Base-by-base conservation (phyloP, 2,888 invertebrate genomes). In the Cecidostiba fungosa region DNA sequence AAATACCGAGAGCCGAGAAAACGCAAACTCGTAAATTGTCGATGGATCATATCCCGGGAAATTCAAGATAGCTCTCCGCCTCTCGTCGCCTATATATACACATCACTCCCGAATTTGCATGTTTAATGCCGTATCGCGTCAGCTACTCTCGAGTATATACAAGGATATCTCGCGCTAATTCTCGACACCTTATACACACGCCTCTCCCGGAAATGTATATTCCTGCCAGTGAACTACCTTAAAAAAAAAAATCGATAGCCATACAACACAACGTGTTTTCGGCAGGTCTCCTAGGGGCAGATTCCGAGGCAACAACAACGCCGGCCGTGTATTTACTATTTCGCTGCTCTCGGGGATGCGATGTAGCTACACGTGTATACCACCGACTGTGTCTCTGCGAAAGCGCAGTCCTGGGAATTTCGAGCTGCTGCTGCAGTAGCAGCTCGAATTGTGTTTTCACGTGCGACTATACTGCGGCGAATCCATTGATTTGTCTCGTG, bases 121-220 rank as follows among this genome's bases (percentile, higher is more conserved):
- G 50, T 86, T 86, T 86, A 86, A 86, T 86, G 77, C 79, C 36
- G 47, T 47, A 70, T 69, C 43, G 72, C 77, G 39, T 74, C n/a
- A 79, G 47, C 50, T 66, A 70, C 32, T 74, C 32, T 69, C 79
- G 73, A 62, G 84, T 39, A 26, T n/a, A n/a, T n/a, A n/a, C 54
- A 69, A 36, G n/a, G 62, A 47, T 36, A 23, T 66, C 10, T 26
- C 29, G 26, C 47, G 59, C 62, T 83, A 83, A 83, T 83, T 77
- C 43, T 16, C 54, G 62, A 72, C 29, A 70, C 39, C 59, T 14
- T 77, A 54, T n/a, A 26, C 76, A 3, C 5, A 10, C 43, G 23
- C 3, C n/a, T 4, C 54, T 59, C 8, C 1, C 23, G 54, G 12
- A 43, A 43, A 43, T 43, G 12, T 43, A 43, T 43, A 43, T 10